Conservation (phyloP, 1,140 invertebrate genomes). For the Lanistes nyassanus region DNA sequence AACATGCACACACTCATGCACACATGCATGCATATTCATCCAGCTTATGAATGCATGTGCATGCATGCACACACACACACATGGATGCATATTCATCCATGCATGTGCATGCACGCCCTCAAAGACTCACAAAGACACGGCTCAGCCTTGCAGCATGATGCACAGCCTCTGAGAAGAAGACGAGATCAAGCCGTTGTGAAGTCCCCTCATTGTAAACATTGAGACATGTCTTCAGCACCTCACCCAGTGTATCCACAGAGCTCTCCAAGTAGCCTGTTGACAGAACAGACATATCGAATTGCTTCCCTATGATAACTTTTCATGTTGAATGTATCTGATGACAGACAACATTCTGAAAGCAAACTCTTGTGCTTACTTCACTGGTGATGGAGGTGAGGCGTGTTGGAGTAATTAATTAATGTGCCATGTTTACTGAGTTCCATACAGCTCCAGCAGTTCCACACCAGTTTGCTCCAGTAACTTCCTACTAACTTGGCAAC, state of each 20-base stretch:
- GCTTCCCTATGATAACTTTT: too few species aligned
- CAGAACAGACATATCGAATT: neutral
- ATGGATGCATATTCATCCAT: neutral
- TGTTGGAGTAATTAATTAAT: too few species aligned
- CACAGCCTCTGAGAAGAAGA: constrained; percentile 64
- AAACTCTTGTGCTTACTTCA: too few species aligned
- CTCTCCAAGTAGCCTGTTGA: constrained; percentile 58
- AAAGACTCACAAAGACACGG: constrained; percentile 59
- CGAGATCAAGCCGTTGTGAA: constrained; percentile 57
- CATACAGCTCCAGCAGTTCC: too few species aligned
- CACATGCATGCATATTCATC: too few species aligned
- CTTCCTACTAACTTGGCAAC: too few species aligned
- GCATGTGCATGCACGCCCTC: too few species aligned
- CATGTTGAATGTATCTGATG: too few species aligned
- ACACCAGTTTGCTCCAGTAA: too few species aligned
- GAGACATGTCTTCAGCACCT: constrained; percentile 59
- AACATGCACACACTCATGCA: neutral
- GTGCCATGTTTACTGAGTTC: too few species aligned
- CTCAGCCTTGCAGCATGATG: constrained; percentile 62
- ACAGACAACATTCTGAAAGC: too few species aligned
- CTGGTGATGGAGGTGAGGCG: too few species aligned
- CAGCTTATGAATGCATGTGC: neutral
- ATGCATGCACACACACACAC: constrained; percentile 2
- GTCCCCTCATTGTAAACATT: constrained; percentile 59
- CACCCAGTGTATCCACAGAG: constrained; percentile 44